Evolutionary conservation across 2,797 vertebrate species (phyloP), one percentile per base, ranked within the genome.

Genomic region (Cryptoprocta ferox): DNA sequence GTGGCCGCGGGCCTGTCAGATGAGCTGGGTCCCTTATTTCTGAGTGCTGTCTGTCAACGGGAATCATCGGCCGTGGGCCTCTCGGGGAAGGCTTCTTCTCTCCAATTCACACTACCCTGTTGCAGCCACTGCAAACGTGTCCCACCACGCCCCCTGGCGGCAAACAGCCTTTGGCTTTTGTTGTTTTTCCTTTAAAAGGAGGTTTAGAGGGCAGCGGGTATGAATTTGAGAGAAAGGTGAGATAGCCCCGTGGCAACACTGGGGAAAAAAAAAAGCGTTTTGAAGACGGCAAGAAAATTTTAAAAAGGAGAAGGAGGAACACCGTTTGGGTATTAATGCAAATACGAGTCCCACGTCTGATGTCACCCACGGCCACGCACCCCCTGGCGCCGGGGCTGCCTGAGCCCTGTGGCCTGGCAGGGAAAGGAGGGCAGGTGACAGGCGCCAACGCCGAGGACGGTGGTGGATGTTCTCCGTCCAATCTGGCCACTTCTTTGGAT

Each of bases 81-180:
- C 66, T 42, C 50, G 50, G 53, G 78, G 35, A 35, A 76, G 19
- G 42, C 66, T 13, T 10, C 66, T n/a, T 26, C 61, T 92, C 61
- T 84, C 48, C 14, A 63, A 42, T 14, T 83, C 63, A 21, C 30
- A 39, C 61, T 7, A 6, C 45, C 9, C 37, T 1, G 18, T 39
- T 10, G 0, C 14, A n/a, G 66, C 63, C 59, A 32, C 18, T 5
- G 68, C 24, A n/a, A 61, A 14, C 0, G 0, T 5, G n/a, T 9
- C 45, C 32, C 10, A 61, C 39, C 56, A 8, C 0, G 37, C 78
- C 95, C 92, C 81, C 88, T 97, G 78, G 90, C 1, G 94, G 92
- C 85, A 37, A 35, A 53, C 0, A 61, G 53, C 35, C 39, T 89
- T 39, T 42, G 2, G 45, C 13, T 66, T 59, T 42, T 35, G 32